phyloP scores from a whole-genome alignment of 53 echinoderm and acorn worm species.

The Holothuria leucospilota region DNA sequence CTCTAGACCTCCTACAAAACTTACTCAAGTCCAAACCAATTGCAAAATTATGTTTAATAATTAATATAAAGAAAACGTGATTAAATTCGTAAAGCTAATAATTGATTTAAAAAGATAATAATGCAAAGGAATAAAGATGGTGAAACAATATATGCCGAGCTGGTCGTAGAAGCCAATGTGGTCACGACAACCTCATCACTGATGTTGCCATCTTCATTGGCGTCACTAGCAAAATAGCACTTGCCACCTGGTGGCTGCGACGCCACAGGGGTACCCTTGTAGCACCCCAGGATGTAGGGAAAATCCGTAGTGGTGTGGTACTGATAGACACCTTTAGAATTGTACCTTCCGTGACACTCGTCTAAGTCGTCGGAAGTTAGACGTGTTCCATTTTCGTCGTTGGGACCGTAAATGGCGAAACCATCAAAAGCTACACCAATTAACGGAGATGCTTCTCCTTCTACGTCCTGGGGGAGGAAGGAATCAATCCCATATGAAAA shows the following conservation, averaged over 20 bases:
- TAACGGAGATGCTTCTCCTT: conserved; percentile 49
- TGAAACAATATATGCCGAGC: too few species aligned
- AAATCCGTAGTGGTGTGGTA: conserved; percentile 76
- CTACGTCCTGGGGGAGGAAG: conserved; percentile 9
- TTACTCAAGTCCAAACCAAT: too few species aligned
- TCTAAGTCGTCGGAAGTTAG: conserved; percentile 65
- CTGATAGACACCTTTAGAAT: conserved; percentile 56
- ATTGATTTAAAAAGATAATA: too few species aligned
- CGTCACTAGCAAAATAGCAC: conserved; percentile 39
- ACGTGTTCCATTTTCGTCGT: conserved; percentile 65
- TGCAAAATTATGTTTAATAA: too few species aligned
- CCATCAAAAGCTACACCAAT: conserved; percentile 77
- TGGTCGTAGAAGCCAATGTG: neutral
- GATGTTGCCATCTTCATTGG: conserved; percentile 29
- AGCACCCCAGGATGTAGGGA: conserved; percentile 77
- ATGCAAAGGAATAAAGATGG: too few species aligned
- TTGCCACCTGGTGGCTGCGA: neutral
- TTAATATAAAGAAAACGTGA: too few species aligned
- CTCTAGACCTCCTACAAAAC: too few species aligned
- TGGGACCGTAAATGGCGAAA: conserved; percentile 77
- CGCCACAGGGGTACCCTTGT: conserved; percentile 29
- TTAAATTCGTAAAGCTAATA: too few species aligned
- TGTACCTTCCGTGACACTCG: conserved; percentile 69
- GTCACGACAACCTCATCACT: too few species aligned
- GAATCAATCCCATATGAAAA: conserved; percentile 48